Evolutionary conservation across 2,888 invertebrate genomes (phyloP), one percentile per base, ranked within the genome.

Genomic region (Drepana falcataria): DNA sequence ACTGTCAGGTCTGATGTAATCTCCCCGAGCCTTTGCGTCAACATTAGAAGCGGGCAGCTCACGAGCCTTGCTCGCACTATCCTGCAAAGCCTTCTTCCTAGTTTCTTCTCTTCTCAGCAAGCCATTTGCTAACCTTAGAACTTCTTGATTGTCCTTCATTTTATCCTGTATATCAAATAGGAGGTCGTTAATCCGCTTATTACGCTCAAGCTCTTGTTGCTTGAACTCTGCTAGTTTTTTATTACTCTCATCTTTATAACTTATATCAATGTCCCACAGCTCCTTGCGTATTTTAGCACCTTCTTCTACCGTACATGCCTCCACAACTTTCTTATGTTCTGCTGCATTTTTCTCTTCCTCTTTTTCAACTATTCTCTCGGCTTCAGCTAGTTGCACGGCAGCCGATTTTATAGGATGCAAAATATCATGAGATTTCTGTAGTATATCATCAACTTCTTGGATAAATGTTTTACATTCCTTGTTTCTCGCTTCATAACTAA

Each of bases 141-240:
- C 88, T 54, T 90, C 89, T 64, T 85, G 79, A 58, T 89, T 91
- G 61, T 86, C 87, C 56, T 85, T 89, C 88, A 89, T 88, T 59
- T 85, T 87, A 54, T 82, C 85, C 68, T 90, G 87, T 41, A 91
- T 90, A 53, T 84, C 80, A 51, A 67, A 67, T n/a, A 91, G 78
- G 33, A 91, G 77, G 55, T 68, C 69, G 55, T 85, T 77, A 40
- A 91, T 88, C 44, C 81, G 77, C 51, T 83, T 75, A 55, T 77
- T 85, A 52, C 85, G 66, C 52, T 83, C 80, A 35, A 68, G 48
- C 63, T 86, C 81, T 57, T 75, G 75, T 49, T 77, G 64, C 57
- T 79, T 73, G 2, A 68, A 71, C 6, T 81, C 78, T 21, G 64
- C 61, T 47, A 78, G 54, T 41, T 75, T 73, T 55, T 75, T 71